Evolutionary conservation across 2,113 vertebrate genomes (phyloP).

Genomic region (Procavia capensis): DNA sequence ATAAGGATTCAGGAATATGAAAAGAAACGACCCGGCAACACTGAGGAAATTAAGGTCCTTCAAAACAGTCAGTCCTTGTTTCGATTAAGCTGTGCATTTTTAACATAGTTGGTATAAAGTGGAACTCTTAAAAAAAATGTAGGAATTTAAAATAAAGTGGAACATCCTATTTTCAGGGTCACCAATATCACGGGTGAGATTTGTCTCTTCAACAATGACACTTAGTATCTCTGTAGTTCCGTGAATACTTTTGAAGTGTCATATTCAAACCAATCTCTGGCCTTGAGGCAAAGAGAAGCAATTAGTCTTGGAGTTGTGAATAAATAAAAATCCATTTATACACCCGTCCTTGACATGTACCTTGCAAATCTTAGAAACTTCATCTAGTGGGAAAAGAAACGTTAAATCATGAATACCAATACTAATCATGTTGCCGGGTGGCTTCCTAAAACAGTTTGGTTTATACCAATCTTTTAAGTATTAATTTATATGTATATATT

Average conservation of each 20-base stretch:
- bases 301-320: conserved; percentile 94
- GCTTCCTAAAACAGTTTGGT: conserved; percentile 84
- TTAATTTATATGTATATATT: conserved; percentile 91
- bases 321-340: conserved; percentile 95
- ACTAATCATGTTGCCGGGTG: conserved; percentile 83
- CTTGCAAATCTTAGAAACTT: conserved; percentile 93
- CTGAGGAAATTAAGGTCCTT: conserved; percentile 72
- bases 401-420: conserved; percentile 87
- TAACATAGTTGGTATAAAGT: conserved; percentile 84
- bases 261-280: conserved; percentile 93
- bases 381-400: conserved; percentile 92
- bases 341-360: conserved; percentile 92
- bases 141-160: conserved; percentile 84
- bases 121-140: conserved; percentile 82
- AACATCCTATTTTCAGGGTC: conserved; percentile 90
- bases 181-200: conserved; percentile 87
- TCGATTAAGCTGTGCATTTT: conserved; percentile 77
- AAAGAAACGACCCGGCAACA: conserved; percentile 56
- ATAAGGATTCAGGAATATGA: conserved; percentile 63
- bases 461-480: conserved; percentile 86
- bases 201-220: conserved; percentile 92
- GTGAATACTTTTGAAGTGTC: conserved; percentile 93
- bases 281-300: conserved; percentile 93
- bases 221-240: conserved; percentile 90
- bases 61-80: conserved; percentile 77